Base-by-base conservation (phyloP, 2,888 invertebrate species). In the Rhingia campestris region DNA sequence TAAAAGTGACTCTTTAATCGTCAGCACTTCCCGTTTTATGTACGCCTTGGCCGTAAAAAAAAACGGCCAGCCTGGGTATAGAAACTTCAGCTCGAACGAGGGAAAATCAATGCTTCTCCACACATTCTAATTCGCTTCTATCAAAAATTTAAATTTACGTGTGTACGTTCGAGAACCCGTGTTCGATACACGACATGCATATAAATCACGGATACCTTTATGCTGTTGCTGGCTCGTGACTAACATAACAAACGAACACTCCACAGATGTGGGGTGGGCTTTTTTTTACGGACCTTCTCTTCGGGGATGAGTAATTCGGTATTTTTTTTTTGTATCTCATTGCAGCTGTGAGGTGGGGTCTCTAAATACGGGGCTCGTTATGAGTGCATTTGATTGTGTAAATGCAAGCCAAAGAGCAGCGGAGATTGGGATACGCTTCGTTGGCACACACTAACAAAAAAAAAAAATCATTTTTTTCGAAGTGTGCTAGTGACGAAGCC, bases 71-170 rank as follows among this genome's bases (percentile, higher is more conserved):
- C 35, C 22, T 22, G 22, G 22, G 22, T 2, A 22, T 22, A 22
- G 22, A 22, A 22, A 22, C 22, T 22, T 22, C 22, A 22, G 22
- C 22, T 22, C 2, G 22, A 22, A 22, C 22, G 32, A 14, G 49
- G 30, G 53, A 56, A 77, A 77, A 77, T 77, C 70, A 69, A 77
- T 63, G 67, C 59, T 35, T 4, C 54, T 35, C 12, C 43, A 45
- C 66, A 43, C 56, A 49, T 41, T 59, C 35, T 76, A 72, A 67
- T 72, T 72, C 81, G 64, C 41, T 66, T 70, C 59, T 41, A 81
- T 59, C 67, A 58, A 77, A 69, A 73, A 77, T 74, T 82, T 69
- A 58, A 82, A 74, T 74, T 69, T 82, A 77, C 82, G 81, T 77
- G 76, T 61, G 72, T 61, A 43, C 73, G 66, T 45, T 67, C 30